These are phyloP conservation scores for Papilio gigon DNA, from an alignment of 2,888 invertebrate genomes.

Conservation along the genomic window DNA sequence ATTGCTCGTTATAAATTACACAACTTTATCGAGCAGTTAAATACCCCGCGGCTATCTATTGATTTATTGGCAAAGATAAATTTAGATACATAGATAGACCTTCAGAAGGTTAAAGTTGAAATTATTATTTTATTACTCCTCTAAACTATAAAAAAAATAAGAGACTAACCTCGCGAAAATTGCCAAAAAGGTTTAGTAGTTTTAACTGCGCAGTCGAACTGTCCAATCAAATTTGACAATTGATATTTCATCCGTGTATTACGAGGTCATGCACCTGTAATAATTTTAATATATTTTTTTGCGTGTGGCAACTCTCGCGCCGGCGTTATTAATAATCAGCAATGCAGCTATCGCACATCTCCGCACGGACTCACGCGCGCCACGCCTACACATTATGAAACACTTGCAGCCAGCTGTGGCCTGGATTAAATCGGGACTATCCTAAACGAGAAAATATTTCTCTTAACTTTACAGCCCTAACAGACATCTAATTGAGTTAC, in stretches of 20 bases:
- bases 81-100: slow-evolving; percentile 25
- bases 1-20: slow-evolving; percentile 72
- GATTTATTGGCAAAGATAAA: slow-evolving; percentile 40
- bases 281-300: neutral
- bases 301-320: slow-evolving; percentile 10
- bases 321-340: slow-evolving; percentile 40
- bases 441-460: slow-evolving; percentile 3
- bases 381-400: slow-evolving; percentile 51
- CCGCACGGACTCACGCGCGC: slow-evolving; percentile 45
- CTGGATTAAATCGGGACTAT: slow-evolving; percentile 6
- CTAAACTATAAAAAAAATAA: neutral
- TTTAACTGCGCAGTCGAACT: no score
- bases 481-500: no score
- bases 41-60: slow-evolving; percentile 55
- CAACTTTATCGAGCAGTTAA: slow-evolving; percentile 65
- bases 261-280: neutral
- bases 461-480: neutral
- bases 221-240: neutral
- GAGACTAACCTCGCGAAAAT: no score
- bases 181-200: neutral
- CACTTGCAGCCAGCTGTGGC: slow-evolving; percentile 35
- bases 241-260: neutral
- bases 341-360: slow-evolving; percentile 47
- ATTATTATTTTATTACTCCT: neutral
- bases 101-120: slow-evolving; percentile 18